Evolutionary conservation across 2,888 invertebrate genomes (phyloP).

Genomic region (Phorcus lineatus): DNA sequence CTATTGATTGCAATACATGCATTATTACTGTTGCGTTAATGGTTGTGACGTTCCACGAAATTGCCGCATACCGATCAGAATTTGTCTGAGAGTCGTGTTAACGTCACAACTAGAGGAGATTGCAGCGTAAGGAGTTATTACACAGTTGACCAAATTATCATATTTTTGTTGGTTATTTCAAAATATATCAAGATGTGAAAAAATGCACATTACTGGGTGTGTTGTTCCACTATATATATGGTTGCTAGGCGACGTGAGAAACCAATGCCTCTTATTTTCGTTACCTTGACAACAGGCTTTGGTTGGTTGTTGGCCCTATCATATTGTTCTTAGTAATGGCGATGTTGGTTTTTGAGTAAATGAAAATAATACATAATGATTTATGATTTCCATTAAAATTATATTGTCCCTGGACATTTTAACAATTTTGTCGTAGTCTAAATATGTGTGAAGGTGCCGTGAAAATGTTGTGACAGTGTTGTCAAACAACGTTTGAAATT

Average conservation of each 20-base stretch:
- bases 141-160: conserved; percentile 21
- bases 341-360: too few species aligned
- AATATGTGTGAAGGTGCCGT: too few species aligned
- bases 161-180: conserved; percentile 21
- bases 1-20: conserved; percentile 4
- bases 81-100: background rate
- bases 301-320: background rate
- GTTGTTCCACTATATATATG: background rate
- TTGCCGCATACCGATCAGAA: background rate
- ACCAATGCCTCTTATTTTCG: background rate
- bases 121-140: conserved; percentile 3
- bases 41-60: conserved; percentile 2
- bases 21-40: background rate
- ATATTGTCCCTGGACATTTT: too few species aligned
- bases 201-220: background rate
- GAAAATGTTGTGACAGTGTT: too few species aligned
- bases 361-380: too few species aligned
- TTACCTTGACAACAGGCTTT: background rate
- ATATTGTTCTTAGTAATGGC: too few species aligned
- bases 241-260: background rate
- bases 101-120: background rate
- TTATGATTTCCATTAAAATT: too few species aligned
- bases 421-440: too few species aligned
- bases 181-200: conserved; percentile 17
- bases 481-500: too few species aligned